Conservation (phyloP, 2,797 vertebrate species). For the Malacoraja senta region DNA sequence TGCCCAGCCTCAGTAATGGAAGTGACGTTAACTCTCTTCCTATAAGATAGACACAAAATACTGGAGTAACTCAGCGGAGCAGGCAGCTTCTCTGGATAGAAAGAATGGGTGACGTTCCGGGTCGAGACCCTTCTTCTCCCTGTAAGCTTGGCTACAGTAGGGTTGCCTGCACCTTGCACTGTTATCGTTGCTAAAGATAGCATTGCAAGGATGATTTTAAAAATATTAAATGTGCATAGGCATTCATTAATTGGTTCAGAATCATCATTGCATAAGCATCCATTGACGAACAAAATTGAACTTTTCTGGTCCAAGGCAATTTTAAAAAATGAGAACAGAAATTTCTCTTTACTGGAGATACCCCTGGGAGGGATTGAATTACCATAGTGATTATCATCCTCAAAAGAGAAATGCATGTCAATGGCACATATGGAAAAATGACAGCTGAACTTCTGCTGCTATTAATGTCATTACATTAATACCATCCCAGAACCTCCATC, state of each 20-base stretch:
- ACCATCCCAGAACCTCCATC: not conserved
- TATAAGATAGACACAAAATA: too few species aligned
- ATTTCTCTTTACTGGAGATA: not conserved
- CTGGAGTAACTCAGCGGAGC: too few species aligned
- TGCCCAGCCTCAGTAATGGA: too few species aligned
- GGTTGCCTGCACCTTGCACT: too few species aligned
- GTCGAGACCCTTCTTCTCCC: too few species aligned
- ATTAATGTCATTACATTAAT: conserved; percentile 16
- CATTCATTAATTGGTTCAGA: not conserved
- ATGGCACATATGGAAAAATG: not conserved
- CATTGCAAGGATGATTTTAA: not conserved
- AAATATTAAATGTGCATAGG: not conserved
- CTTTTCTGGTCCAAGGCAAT: not conserved
- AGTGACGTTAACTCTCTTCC: too few species aligned
- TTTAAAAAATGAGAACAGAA: not conserved
- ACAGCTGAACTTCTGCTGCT: conserved; percentile 25
- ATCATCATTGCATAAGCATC: not conserved
- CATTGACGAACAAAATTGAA: not conserved
- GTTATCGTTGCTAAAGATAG: too few species aligned
- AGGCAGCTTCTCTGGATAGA: too few species aligned
- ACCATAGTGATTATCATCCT: not conserved
- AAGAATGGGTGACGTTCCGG: too few species aligned
- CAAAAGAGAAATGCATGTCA: not conserved
- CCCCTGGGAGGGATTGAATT: not conserved
- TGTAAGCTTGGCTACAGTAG: too few species aligned